Evolutionary conservation across 2,888 invertebrate genomes (phyloP).

Genomic region (Balanococcus diminutus): DNA sequence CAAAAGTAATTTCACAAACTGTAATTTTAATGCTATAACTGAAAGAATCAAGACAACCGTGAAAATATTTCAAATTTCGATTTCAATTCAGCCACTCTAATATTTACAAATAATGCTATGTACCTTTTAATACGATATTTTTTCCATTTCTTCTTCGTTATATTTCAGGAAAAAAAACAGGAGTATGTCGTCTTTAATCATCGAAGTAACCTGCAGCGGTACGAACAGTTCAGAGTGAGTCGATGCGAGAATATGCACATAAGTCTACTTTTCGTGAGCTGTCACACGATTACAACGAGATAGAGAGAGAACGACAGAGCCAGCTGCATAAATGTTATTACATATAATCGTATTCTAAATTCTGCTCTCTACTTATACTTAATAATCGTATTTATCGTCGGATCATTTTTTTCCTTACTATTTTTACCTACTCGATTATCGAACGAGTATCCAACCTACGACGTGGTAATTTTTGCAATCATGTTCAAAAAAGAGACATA

Average conservation of each 20-base stretch:
- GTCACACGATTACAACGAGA: not conserved
- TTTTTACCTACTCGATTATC: not conserved
- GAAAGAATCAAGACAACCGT: too few relatives aligned
- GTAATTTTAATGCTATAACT: too few relatives aligned
- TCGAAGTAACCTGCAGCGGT: not conserved
- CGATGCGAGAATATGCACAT: not conserved
- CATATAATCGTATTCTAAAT: not conserved
- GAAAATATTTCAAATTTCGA: not conserved
- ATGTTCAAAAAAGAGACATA: not conserved
- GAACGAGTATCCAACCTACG: not conserved
- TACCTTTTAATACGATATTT: not conserved
- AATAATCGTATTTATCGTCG: conserved; percentile 4
- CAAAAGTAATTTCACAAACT: too few relatives aligned
- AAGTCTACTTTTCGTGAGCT: not conserved
- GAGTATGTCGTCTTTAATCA: not conserved
- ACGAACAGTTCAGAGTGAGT: not conserved
- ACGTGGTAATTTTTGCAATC: not conserved
- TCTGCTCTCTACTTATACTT: not conserved
- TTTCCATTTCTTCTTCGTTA: not conserved
- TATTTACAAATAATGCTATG: not conserved
- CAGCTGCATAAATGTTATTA: conserved; percentile 1
- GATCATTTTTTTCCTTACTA: not conserved
- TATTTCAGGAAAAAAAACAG: not conserved
- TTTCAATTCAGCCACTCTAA: not conserved
- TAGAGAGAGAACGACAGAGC: not conserved